Percentiles rank a stretch among this genome's conserved stretches.
phyloP scores from a whole-genome alignment of 2,113 vertebrate species.

The Salvelinus fontinalis region DNA sequence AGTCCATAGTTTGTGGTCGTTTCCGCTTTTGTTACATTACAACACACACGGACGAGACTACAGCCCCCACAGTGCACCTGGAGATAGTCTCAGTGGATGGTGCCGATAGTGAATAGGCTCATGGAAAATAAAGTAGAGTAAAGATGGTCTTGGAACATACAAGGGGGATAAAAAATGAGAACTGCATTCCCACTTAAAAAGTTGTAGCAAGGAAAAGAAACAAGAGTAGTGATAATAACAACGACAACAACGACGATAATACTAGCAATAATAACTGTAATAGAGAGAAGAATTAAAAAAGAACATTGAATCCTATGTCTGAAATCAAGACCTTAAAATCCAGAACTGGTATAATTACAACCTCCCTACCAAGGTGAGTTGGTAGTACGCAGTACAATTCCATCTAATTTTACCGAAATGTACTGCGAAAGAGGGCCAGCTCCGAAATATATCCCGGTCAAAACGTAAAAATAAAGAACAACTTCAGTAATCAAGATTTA shows the following conservation, averaged over 20 bases:
- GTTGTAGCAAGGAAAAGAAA: no score
- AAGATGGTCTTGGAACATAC: constrained; percentile 28
- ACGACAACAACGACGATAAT: constrained; percentile 30
- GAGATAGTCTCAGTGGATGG: constrained; percentile 50
- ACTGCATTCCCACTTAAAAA: not conserved
- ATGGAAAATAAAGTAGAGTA: constrained; percentile 38
- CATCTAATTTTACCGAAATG: not conserved
- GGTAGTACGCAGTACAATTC: constrained; percentile 28
- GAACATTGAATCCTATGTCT: constrained; percentile 32
- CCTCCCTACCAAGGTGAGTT: constrained; percentile 26
- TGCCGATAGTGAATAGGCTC: constrained; percentile 41
- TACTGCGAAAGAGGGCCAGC: constrained; percentile 3
- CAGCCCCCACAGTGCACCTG: constrained; percentile 58
- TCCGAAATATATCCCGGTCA: not conserved
- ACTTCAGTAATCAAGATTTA: constrained; percentile 42
- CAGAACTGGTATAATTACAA: constrained; percentile 33
- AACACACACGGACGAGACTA: constrained; percentile 47
- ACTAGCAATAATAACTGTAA: constrained; percentile 47
- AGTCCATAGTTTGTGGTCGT: constrained; percentile 50
- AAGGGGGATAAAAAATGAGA: constrained; percentile 46
- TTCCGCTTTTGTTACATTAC: constrained; percentile 49
- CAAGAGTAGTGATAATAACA: no score
- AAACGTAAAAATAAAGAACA: constrained; percentile 25
- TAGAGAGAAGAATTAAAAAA: constrained; percentile 42
- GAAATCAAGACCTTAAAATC: constrained; percentile 25